Evolutionary conservation across 2,113 vertebrate genomes (phyloP).

Genomic region (Procavia capensis): DNA sequence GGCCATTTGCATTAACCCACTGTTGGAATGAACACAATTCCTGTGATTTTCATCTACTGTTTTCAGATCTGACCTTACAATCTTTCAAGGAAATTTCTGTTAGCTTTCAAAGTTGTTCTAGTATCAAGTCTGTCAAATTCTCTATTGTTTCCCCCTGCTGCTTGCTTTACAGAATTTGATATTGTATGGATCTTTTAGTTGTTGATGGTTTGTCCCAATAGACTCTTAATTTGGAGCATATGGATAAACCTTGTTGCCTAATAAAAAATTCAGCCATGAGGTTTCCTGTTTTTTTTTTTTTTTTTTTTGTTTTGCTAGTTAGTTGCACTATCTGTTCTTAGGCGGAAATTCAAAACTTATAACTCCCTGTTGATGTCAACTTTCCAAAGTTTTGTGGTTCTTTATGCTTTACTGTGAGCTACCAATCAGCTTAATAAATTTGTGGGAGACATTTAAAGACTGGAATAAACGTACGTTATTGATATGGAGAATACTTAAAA

Average conservation of each 20-base stretch:
- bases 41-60: not conserved
- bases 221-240: not conserved
- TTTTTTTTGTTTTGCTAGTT: not conserved
- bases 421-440: slow-evolving; percentile 29
- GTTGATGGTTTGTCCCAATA: not conserved
- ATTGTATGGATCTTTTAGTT: not conserved
- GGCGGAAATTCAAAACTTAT: not conserved
- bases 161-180: not conserved
- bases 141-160: not conserved
- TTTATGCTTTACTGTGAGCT: not conserved
- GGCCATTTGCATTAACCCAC: not conserved
- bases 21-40: not conserved
- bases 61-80: not conserved
- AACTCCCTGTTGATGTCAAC: not conserved
- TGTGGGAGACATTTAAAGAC: not conserved
- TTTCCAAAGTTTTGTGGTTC: not conserved
- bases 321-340: not conserved
- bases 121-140: not conserved
- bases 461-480: not conserved
- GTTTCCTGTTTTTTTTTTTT: no score
- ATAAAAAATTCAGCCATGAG: not conserved
- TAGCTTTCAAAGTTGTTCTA: not conserved
- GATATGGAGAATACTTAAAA: not conserved
- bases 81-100: not conserved
- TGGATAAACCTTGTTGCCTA: not conserved